Percentiles rank a stretch among this genome's conserved stretches.
Evolutionary conservation across 2,888 invertebrate genomes (phyloP).

Genomic region (Epirrhoe alternata): DNA sequence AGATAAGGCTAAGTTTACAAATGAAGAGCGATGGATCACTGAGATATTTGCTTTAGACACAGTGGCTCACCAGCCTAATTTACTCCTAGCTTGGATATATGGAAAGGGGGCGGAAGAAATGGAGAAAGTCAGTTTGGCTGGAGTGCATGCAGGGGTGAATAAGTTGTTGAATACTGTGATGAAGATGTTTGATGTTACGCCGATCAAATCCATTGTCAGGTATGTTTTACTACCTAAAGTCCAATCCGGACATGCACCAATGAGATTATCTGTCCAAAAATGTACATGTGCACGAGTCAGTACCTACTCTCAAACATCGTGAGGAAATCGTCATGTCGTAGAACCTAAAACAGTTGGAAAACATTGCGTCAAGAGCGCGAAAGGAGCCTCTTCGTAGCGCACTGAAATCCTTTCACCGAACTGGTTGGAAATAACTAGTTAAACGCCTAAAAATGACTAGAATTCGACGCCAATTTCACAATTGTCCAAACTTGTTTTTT

Average conservation of each 20-base stretch:
- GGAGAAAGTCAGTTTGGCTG: constrained; percentile 83
- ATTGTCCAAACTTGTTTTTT: constrained; percentile 37
- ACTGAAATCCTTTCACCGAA: too few relatives aligned
- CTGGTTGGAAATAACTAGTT: too few relatives aligned
- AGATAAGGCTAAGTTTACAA: constrained; percentile 76
- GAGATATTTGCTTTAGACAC: constrained; percentile 86
- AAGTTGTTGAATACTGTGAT: constrained; percentile 83
- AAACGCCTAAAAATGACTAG: too few relatives aligned
- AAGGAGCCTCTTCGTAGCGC: too few relatives aligned
- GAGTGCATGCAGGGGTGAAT: constrained; percentile 82
- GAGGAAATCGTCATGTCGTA: too few relatives aligned
- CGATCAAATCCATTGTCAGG: constrained; percentile 82
- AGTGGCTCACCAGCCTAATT: constrained; percentile 85
- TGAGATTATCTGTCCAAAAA: too few relatives aligned
- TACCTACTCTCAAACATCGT: too few relatives aligned
- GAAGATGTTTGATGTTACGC: constrained; percentile 79
- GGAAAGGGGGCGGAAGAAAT: constrained; percentile 86
- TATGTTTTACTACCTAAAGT: constrained; percentile 51
- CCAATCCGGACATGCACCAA: too few relatives aligned
- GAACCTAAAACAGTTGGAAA: too few relatives aligned
- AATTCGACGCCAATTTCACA: too few relatives aligned
- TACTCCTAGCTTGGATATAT: constrained; percentile 88
- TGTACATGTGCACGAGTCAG: too few relatives aligned
- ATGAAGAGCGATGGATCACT: constrained; percentile 84
- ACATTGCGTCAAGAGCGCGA: too few relatives aligned